These are phyloP conservation scores for Antechinus flavipes DNA, from an alignment of 2,113 vertebrate species.

Conservation along the genomic window DNA sequence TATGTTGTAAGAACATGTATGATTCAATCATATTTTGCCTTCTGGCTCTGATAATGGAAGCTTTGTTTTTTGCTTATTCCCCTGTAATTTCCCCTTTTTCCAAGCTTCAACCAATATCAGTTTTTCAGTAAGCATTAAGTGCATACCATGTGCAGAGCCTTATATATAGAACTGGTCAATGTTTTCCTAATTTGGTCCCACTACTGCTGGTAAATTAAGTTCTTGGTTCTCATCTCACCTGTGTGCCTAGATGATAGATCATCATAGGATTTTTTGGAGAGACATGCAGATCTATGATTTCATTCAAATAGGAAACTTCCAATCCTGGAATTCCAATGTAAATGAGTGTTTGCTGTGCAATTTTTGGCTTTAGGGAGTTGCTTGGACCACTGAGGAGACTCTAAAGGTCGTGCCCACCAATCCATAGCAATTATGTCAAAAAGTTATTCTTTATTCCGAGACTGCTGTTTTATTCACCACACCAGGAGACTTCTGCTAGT, in stretches of 20 bases:
- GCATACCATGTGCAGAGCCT: background rate
- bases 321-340: background rate
- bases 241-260: background rate
- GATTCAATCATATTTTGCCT: background rate
- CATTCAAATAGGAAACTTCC: background rate
- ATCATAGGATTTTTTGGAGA: background rate
- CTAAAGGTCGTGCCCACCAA: background rate
- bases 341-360: background rate
- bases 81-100: background rate
- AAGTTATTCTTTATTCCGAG: background rate
- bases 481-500: background rate
- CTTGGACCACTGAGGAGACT: background rate
- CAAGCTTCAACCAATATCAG: background rate
- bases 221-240: background rate
- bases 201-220: background rate
- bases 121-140: background rate
- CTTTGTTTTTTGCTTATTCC: background rate
- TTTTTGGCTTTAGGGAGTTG: background rate
- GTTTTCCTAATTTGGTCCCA: background rate
- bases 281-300: background rate
- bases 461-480: background rate
- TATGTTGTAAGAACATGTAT: background rate
- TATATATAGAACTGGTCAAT: background rate
- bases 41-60: background rate
- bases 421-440: background rate